Evolutionary conservation across 2,113 vertebrate genomes (phyloP), one percentile per base, ranked within the genome.

Genomic region (Felis catus): DNA sequence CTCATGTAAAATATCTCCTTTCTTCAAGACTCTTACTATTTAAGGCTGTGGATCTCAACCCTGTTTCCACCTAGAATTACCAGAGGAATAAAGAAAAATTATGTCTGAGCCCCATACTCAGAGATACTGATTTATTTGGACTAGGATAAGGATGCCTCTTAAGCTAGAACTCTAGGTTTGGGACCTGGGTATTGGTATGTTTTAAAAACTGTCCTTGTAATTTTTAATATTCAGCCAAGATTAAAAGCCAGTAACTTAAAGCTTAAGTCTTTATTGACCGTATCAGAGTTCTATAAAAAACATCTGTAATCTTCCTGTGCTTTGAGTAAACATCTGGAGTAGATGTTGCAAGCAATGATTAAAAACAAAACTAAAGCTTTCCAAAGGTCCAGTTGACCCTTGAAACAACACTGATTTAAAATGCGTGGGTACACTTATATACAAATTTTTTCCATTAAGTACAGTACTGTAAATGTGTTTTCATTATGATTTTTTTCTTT

Each of bases 251-350:
- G 70, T 70, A 63, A 86, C 2, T 79, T 80, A 63, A 92, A 61
- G 27, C 66, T 85, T 85, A 15, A 36, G 68, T 23, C 25, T 88
- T 89, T 89, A 36, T 73, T 55, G n/a, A 53, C 53, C 51, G 63
- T 45, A 79, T 79, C 11, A 29, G 27, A 96, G 39, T 78, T 82
- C 31, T 84, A 0, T 84, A 70, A 61, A 84, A 89, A 93, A 41
- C 15, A 10, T 68, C 5, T 63, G 4, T 83, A 31, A 48, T 84
- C 73, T 79, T 36, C 25, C 51, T 90, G 92, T 65, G 41, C 18
- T 96, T 96, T 94, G 21, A 86, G n/a, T 58, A 36, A 65, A 86
- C 39, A 85, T 80, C 65, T 74, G 39, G 19, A 58, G 48, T 85
- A 25, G 19, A 48, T n/a, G 5, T 70, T 88, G 4, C 39, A 92